These are phyloP conservation scores for Astyanax mexicanus DNA, from an alignment of 2,797 vertebrate species.

Conservation along the genomic window DNA sequence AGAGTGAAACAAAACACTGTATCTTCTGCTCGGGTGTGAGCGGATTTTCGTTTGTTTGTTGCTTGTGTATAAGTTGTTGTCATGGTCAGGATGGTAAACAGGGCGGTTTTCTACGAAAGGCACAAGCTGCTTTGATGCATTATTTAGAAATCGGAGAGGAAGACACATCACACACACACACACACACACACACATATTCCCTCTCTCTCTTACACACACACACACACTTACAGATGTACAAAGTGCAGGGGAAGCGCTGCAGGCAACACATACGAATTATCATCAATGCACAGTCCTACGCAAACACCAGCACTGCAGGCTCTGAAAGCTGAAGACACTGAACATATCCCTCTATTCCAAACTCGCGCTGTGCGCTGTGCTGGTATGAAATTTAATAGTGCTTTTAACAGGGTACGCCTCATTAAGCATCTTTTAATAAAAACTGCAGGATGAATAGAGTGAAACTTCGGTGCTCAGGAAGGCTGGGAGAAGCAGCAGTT, in stretches of 20 bases:
- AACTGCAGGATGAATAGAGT: slow-evolving; percentile 5
- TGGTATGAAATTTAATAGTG: slow-evolving; percentile 3
- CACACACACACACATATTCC: not conserved
- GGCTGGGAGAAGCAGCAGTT: not conserved
- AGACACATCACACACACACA: slow-evolving; percentile 6
- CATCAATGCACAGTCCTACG: slow-evolving; percentile 1
- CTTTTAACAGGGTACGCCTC: slow-evolving; percentile 4
- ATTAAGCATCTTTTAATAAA: slow-evolving; percentile 27
- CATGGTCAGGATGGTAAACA: slow-evolving; percentile 35
- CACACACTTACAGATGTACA: not conserved
- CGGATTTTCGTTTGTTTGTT: slow-evolving; percentile 12
- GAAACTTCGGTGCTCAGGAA: not conserved
- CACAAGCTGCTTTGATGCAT: slow-evolving; percentile 48
- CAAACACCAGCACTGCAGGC: slow-evolving; percentile 6
- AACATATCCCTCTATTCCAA: slow-evolving; percentile 6
- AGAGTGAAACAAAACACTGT: not conserved
- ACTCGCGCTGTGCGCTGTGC: not conserved
- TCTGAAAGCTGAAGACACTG: slow-evolving; percentile 22
- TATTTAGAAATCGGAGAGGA: slow-evolving; percentile 48
- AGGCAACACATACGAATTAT: slow-evolving; percentile 15
- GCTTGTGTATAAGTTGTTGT: slow-evolving; percentile 31
- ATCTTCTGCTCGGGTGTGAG: not conserved
- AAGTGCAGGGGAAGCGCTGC: slow-evolving; percentile 32
- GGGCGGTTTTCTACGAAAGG: slow-evolving; percentile 23
- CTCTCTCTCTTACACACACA: too few species aligned